A percentile compares a stretch with the other conserved stretches of the same genome.
phyloP scores from a whole-genome alignment of 2,888 invertebrate genomes.

The Pseudococcus jackbeardsleyi region DNA sequence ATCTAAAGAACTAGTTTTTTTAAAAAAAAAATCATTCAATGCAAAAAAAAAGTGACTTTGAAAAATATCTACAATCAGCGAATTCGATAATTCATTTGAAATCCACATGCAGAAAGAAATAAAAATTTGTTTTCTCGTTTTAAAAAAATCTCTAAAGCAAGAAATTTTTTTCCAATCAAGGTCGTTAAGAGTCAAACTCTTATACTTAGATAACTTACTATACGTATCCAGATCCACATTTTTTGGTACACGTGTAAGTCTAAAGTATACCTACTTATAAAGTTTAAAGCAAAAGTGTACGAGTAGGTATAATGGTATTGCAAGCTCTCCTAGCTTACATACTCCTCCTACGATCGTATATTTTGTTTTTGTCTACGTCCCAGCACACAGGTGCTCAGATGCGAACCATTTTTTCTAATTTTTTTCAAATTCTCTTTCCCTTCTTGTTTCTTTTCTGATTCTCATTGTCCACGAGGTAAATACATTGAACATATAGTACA shows the following conservation, averaged over 20 bases:
- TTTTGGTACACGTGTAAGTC: background rate
- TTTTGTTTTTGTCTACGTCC: background rate
- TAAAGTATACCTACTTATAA: background rate
- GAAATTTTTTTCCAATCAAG: too few relatives aligned
- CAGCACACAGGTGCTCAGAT: background rate
- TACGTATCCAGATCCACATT: too few relatives aligned
- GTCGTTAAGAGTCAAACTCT: too few relatives aligned
- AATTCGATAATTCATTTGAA: too few relatives aligned
- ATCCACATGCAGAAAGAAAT: too few relatives aligned
- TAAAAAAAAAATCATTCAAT: too few relatives aligned
- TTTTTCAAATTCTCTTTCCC: background rate
- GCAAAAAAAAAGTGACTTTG: too few relatives aligned
- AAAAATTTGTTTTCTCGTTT: too few relatives aligned
- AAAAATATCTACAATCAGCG: too few relatives aligned
- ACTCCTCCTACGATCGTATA: background rate
- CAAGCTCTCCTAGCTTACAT: background rate
- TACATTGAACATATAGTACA: background rate
- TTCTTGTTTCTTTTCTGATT: background rate
- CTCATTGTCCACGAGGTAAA: background rate
- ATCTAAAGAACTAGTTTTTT: too few relatives aligned
- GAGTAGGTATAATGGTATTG: background rate
- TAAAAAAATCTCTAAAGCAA: too few relatives aligned
- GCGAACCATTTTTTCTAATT: constrained; percentile 22
- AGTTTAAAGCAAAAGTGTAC: background rate
- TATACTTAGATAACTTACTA: too few relatives aligned